Evolutionary conservation across 2,888 invertebrate genomes (phyloP), one percentile per base, ranked within the genome.

Genomic region (Drosophila parthenogenetica): DNA sequence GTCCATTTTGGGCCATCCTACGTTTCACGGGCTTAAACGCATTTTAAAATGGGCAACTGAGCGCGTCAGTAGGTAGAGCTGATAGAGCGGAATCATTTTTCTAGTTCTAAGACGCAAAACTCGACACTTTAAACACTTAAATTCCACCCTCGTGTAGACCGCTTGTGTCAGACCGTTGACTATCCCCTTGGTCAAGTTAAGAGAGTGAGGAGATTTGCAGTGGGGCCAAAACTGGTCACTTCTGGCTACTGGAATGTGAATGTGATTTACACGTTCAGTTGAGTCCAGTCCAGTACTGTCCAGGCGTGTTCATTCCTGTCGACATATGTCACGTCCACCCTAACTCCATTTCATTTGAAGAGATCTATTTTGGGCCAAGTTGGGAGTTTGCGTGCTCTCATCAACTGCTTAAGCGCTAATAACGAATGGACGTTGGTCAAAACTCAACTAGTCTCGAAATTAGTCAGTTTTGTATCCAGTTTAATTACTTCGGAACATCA

Each of bases 391-490:
- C 55, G 48, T 69, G 79, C 77, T 75, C 79, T 90, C 89, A 87
- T 72, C 90, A 83, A 79, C 83, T 83, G 87, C 81, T 89, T 88
- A 85, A 79, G 76, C 74, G 74, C 70, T 69, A 78, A 82, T 89
- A 89, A 91, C 90, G 90, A 90, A 91, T 91, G 90, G 90, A 86
- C 89, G 86, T 81, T 90, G 91, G 90, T 90, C 91, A 91, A 85
- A 87, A 81, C 78, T 82, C 76, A 79, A 81, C 73, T 70, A 62
- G 77, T 65, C 73, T 46, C 61, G 78, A 77, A 90, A 91, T 91
- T 90, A 90, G 90, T 90, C 84, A 79, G 83, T 46, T 66, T 59
- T 61, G 72, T 85, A 89, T 90, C 87, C 89, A 84, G 87, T 91
- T 91, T 91, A 91, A 91, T 91, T 91, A 91, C 91, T 86, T 63